phyloP scores from a whole-genome alignment of 2,113 vertebrate species.

The Myxocyprinus asiaticus region DNA sequence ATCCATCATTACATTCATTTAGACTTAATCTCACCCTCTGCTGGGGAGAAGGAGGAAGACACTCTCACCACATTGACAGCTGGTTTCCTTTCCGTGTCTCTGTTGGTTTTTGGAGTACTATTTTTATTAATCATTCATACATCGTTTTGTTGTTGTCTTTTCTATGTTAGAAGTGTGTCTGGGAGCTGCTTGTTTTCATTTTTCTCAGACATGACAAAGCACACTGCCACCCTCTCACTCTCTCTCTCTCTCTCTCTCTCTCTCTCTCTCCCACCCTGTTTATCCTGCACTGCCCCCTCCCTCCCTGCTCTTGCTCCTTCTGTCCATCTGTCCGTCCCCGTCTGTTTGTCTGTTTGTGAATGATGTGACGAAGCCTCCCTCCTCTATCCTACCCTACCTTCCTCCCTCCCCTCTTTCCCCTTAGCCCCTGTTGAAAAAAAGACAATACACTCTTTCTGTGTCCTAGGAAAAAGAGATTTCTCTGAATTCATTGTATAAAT shows the following conservation, averaged over 20 bases:
- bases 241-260: slow-evolving; percentile 4
- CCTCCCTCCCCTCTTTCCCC: background rate
- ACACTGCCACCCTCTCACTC: slow-evolving; percentile 50
- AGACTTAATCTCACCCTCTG: slow-evolving; percentile 25
- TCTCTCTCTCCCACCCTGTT: slow-evolving; percentile 5
- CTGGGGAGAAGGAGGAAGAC: slow-evolving; percentile 33
- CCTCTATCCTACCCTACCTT: slow-evolving; percentile 27
- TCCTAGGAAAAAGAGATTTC: slow-evolving; percentile 78
- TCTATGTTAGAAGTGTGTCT: slow-evolving; percentile 55
- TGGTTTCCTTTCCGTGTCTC: background rate
- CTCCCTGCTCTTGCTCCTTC: background rate
- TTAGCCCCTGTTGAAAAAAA: slow-evolving; percentile 51
- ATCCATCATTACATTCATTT: background rate
- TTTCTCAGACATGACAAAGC: slow-evolving; percentile 66
- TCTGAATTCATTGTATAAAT: slow-evolving; percentile 72
- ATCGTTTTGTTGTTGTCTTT: slow-evolving; percentile 30
- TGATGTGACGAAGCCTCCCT: slow-evolving; percentile 60
- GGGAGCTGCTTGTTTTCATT: slow-evolving; percentile 60
- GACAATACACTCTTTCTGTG: slow-evolving; percentile 69
- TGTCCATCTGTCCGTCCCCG: slow-evolving; percentile 28
- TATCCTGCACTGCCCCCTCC: slow-evolving; percentile 20
- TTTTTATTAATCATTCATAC: slow-evolving; percentile 56
- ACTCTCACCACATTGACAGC: background rate
- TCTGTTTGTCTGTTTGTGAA: slow-evolving; percentile 69
- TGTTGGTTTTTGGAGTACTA: slow-evolving; percentile 49